Evolutionary conservation across 2,113 vertebrate genomes (phyloP), one percentile per base, ranked within the genome.

Genomic region (Misgurnus mizolepis): DNA sequence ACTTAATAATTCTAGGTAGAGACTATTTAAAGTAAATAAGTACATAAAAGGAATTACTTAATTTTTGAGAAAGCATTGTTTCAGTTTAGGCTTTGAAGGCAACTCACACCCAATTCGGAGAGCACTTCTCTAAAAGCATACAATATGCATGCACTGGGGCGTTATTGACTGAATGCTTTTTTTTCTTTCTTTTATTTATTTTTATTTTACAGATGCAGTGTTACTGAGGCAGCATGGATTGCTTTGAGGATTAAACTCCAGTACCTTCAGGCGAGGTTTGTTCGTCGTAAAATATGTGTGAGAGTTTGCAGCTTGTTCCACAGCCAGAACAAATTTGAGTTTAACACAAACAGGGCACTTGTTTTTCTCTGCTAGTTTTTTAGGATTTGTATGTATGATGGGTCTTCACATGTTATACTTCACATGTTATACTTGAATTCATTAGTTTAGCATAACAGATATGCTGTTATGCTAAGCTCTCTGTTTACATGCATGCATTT

Each of bases 181-280:
- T 71, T 58, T 73, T 41, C 39, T 43, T 6, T 58, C 39, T 43
- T 41, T 22, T 18, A 39, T 40, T 56, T 58, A 18, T 43, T 43
- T 72, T 72, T 58, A 18, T 72, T 70, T 55, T 60, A 12, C 40
- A 45, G 12, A 55, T 11, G 18, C 41, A 14, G 17, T 45, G 76
- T 68, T 58, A 78, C 17, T 17, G 4, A 67, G 27, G 40, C 12
- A 15, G 64, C 64, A 10, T 17, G 18, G 6, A 34, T 27, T 41
- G 39, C 40, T 78, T 55, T 78, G 65, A 78, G 50, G 76, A 78
- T 68, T 78, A 68, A 58, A 58, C 39, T 39, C n/a, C 12, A 58
- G 18, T n/a, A 60, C 65, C 76, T 78, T n/a, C 39, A 17, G 53
- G 65, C 65, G 40, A 78, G 40, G 76, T 68, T 22, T 67, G 40